A percentile compares a stretch with the other conserved stretches of the same genome.
Conservation (phyloP, 1,140 invertebrate genomes). For the Bombus consobrinus region DNA sequence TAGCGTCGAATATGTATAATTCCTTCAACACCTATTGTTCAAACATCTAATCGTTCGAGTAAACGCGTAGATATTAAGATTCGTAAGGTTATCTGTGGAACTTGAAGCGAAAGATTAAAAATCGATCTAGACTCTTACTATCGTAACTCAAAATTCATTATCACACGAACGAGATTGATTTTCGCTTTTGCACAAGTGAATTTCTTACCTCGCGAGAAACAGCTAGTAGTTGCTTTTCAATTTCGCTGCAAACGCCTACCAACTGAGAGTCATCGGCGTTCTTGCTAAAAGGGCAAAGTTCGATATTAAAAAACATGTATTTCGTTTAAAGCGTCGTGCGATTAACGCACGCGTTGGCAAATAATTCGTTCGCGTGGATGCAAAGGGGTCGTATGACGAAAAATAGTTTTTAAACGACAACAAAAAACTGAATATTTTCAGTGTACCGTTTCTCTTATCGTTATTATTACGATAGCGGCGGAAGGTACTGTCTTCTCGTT, state of each 20-base stretch:
- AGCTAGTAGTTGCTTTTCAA: not conserved
- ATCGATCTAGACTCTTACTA: no score
- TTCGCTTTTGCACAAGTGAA: not conserved
- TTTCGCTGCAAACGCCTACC: not conserved
- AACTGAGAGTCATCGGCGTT: not conserved
- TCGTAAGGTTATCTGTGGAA: no score
- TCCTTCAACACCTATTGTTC: not conserved
- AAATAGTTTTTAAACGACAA: not conserved
- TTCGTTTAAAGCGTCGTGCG: not conserved
- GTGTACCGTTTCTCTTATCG: no score
- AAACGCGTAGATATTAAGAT: no score
- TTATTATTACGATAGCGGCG: no score
- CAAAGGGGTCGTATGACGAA: not conserved
- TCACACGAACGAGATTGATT: not conserved
- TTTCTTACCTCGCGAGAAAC: constrained; percentile 26
- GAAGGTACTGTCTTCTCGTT: not conserved
- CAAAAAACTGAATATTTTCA: no score
- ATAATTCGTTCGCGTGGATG: not conserved
- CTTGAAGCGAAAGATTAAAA: no score
- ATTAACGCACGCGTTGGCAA: no score
- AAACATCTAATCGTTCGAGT: no score
- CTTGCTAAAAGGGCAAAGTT: constrained; percentile 16
- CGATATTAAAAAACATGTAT: no score
- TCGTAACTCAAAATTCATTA: not conserved
- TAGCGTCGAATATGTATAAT: not conserved